Base-by-base conservation (phyloP, 92 coral and sea anemone genomes). In the Parazoanthus atlanticus region DNA sequence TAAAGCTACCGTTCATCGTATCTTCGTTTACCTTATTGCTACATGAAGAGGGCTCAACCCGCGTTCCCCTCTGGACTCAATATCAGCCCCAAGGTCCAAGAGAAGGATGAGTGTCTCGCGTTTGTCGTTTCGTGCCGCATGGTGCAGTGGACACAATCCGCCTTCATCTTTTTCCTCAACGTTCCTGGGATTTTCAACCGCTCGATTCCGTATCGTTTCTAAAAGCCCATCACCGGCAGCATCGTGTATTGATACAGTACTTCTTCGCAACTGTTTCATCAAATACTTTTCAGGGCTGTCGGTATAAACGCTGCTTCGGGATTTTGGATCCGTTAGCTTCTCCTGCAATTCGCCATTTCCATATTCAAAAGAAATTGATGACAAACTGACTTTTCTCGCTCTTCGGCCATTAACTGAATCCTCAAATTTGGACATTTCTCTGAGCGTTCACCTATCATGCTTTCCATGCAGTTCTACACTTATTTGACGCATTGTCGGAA, bases 11-110 rank as follows among this genome's bases (percentile, higher is more conserved):
- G 23, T 69, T 66, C 1, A 36, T 71, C 33, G 12, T 11, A 75
- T 75, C 29, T 43, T 83, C 23, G 58, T 34, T 83, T 83, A 83
- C 86, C 86, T 83, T 83, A 83, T 26, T 1, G 86, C 86, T 6
- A 67, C 61, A 67, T 83, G 86, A 12, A 83, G 58, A 11, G 86
- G 86, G 3, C 76, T 83, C 1, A 40, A 6, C 3, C 86, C 86
- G 21, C 15, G 34, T 15, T 84, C 66, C 9, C 79, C 87, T 10
- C 54, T 70, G 38, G 67, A 40, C 29, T 84, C 78, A 17, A 84
- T 38, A 25, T 84, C 77, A 26, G 87, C 87, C 26, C 87, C 87
- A n/a, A 71, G 36, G 54, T 69, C 78, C 52, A 84, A 78, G 38
- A 84, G 38, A 40, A 84, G 38, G 33, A 0, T 30, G n/a, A 84